phyloP scores from a whole-genome alignment of 2,113 vertebrate genomes.

The Emydocephalus ijimae region DNA sequence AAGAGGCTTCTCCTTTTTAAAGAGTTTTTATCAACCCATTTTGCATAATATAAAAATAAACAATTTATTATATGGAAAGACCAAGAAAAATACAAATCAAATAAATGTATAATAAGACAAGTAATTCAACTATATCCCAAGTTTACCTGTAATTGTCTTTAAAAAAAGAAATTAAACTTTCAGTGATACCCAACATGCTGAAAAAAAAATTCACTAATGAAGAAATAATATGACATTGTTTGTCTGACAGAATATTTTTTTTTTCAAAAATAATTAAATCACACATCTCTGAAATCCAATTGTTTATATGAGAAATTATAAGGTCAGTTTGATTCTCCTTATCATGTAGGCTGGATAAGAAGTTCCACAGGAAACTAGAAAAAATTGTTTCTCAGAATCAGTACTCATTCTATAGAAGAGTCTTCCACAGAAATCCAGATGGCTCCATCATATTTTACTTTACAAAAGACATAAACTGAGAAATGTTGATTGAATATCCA shows the following conservation, averaged over 20 bases:
- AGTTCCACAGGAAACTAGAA: neutral
- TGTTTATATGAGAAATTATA: neutral
- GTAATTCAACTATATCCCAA: too few species aligned
- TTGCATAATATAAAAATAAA: too few species aligned
- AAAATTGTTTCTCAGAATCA: neutral
- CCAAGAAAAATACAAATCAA: too few species aligned
- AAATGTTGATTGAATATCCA: neutral
- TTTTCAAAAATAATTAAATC: neutral
- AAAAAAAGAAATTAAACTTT: too few species aligned
- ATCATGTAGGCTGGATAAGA: neutral
- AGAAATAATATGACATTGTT: neutral
- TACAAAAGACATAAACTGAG: neutral
- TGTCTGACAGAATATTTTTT: neutral
- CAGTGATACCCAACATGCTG: too few species aligned
- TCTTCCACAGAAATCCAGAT: neutral
- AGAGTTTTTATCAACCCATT: too few species aligned
- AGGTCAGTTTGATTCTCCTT: neutral
- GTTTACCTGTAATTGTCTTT: too few species aligned
- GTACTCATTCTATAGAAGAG: neutral
- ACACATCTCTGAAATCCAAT: neutral
- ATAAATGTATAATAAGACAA: too few species aligned
- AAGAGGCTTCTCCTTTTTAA: neutral
- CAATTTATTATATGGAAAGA: too few species aligned
- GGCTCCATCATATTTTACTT: neutral
- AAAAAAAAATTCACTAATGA: neutral